phyloP scores from a whole-genome alignment of 2,888 invertebrate species.

The Tholera decimalis region DNA sequence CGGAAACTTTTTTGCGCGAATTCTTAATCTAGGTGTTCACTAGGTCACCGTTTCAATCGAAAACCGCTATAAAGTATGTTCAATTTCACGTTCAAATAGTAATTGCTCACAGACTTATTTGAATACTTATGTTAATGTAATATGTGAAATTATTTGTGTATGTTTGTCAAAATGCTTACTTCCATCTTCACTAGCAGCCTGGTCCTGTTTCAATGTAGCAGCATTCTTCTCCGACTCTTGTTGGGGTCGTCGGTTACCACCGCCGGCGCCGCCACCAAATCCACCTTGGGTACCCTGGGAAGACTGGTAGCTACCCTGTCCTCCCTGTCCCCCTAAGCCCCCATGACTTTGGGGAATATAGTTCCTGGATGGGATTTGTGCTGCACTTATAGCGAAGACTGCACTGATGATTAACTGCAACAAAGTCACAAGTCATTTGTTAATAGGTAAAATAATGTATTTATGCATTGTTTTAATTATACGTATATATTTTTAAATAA shows the following conservation, averaged over 20 bases:
- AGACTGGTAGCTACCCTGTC: slow-evolving; percentile 37
- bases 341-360: slow-evolving; percentile 76
- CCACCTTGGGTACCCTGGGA: slow-evolving; percentile 29
- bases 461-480: background rate
- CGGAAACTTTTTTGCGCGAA: too few relatives aligned
- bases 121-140: too few relatives aligned
- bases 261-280: slow-evolving; percentile 55
- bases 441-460: background rate
- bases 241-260: slow-evolving; percentile 75
- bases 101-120: too few relatives aligned
- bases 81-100: too few relatives aligned
- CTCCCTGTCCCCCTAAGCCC: slow-evolving; percentile 36
- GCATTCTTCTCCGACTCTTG: slow-evolving; percentile 80
- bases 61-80: too few relatives aligned
- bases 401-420: slow-evolving; percentile 75
- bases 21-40: too few relatives aligned
- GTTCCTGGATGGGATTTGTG: slow-evolving; percentile 76
- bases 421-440: background rate
- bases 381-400: slow-evolving; percentile 74
- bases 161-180: slow-evolving; percentile 56
- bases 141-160: background rate
- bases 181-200: slow-evolving; percentile 78
- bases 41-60: too few relatives aligned
- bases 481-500: too few relatives aligned
- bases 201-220: slow-evolving; percentile 78